Conservation (phyloP, 2,797 vertebrate genomes). For the Anguilla anguilla region DNA sequence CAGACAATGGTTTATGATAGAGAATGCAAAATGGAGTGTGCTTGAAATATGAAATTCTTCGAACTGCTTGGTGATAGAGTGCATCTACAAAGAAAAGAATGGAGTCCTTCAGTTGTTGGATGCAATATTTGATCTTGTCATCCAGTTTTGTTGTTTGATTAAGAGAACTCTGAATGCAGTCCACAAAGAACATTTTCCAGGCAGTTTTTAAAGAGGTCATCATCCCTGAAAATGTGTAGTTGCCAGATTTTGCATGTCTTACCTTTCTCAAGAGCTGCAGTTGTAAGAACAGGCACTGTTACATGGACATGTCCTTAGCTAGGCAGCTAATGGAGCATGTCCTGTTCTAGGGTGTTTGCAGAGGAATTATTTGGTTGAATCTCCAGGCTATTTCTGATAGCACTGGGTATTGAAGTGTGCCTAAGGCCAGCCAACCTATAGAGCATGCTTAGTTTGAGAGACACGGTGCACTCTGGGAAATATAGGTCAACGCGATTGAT, state of each 20-base stretch:
- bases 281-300: constrained; percentile 24
- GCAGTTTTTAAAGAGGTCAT: background rate
- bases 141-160: background rate
- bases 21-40: background rate
- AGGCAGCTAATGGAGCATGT: constrained; percentile 57
- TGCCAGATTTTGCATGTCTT: background rate
- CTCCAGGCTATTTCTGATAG: constrained; percentile 19
- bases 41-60: background rate
- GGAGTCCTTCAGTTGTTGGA: background rate
- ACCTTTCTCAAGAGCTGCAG: constrained; percentile 13
- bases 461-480: constrained; percentile 16
- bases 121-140: background rate
- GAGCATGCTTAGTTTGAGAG: constrained; percentile 54
- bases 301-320: constrained; percentile 52
- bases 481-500: constrained; percentile 6
- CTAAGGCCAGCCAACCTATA: constrained; percentile 87
- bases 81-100: too few species aligned
- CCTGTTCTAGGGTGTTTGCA: constrained; percentile 13
- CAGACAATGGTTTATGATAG: background rate
- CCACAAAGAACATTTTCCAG: background rate
- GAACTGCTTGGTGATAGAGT: background rate
- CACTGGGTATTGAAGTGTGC: constrained; percentile 48
- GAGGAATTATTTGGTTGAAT: constrained; percentile 2
- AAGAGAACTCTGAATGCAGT: background rate
- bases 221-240: background rate